Conservation (phyloP, 1,140 invertebrate species). For the Philotrypesis tridentata region DNA sequence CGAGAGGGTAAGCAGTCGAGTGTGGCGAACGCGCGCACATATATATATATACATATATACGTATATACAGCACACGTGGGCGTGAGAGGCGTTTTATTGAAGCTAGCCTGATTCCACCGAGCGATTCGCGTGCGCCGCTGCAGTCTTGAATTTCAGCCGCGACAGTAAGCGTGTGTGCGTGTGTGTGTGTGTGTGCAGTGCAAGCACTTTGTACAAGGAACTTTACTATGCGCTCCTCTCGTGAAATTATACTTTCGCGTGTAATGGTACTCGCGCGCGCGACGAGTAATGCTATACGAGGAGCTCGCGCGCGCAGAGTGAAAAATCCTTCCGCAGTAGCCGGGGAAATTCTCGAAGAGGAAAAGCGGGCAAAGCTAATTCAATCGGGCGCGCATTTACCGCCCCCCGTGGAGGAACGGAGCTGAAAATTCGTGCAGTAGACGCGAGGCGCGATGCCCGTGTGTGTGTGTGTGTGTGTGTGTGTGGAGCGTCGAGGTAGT, state of each 20-base stretch:
- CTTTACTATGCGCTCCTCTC: background rate
- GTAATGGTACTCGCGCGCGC: background rate
- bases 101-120: background rate
- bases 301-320: background rate
- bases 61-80: background rate
- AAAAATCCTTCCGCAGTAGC: background rate
- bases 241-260: background rate
- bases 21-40: background rate
- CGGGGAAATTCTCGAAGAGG: background rate
- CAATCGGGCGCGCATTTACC: too few species aligned
- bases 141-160: background rate
- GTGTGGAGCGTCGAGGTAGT: background rate
- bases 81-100: background rate
- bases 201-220: background rate
- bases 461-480: too few species aligned
- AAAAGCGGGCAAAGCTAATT: too few species aligned
- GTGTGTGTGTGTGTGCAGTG: too few species aligned
- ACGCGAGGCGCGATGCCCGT: too few species aligned
- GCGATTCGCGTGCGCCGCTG: background rate
- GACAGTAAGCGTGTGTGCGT: too few species aligned
- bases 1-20: background rate
- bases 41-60: too few species aligned
- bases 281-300: background rate
- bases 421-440: too few species aligned
- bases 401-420: too few species aligned